phyloP scores from a whole-genome alignment of 2,888 invertebrate species.

The Belgica antarctica region DNA sequence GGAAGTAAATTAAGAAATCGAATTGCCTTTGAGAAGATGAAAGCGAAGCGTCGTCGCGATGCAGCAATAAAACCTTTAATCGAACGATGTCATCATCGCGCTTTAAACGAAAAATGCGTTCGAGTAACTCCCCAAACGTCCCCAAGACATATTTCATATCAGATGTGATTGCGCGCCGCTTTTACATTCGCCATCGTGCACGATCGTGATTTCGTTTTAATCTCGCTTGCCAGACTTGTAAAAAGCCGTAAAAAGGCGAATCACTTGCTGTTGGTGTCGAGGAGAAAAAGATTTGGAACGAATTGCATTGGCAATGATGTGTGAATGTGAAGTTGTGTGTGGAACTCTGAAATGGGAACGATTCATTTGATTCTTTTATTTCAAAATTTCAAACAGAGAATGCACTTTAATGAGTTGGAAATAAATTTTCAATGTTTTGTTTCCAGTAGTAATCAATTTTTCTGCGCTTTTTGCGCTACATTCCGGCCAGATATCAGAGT shows the following conservation, averaged over 20 bases:
- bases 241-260: neutral
- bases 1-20: neutral
- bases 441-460: too few relatives aligned
- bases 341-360: neutral
- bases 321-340: neutral
- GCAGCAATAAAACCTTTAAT: neutral
- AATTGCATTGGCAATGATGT: slow-evolving; percentile 4
- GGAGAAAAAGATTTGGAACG: neutral
- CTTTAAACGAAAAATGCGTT: slow-evolving; percentile 12
- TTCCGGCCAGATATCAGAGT: neutral
- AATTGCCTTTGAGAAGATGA: neutral
- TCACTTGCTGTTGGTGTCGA: neutral
- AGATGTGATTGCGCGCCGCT: neutral
- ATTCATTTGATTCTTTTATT: neutral
- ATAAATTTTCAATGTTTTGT: too few relatives aligned
- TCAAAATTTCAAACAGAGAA: too few relatives aligned
- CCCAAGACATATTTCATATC: neutral
- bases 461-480: too few relatives aligned
- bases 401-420: neutral
- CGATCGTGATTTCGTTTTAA: slow-evolving; percentile 17
- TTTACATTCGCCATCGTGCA: neutral
- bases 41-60: neutral
- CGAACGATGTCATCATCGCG: slow-evolving; percentile 18
- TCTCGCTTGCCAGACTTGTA: neutral
- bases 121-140: neutral